Conservation (phyloP, 2,113 vertebrate species). For the Isichthys henryi region DNA sequence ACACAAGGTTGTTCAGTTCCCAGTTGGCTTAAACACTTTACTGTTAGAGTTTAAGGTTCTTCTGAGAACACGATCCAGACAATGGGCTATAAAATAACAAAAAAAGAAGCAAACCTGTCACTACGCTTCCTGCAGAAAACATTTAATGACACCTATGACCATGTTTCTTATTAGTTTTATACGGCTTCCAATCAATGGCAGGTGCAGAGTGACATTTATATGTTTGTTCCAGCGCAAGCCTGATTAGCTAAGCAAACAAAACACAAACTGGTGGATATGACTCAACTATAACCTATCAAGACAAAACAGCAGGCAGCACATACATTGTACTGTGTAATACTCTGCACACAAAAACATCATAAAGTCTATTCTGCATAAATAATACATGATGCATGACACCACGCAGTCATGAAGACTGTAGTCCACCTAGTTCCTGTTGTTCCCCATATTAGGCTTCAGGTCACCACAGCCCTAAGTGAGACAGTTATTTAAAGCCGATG, state of each 20-base stretch:
- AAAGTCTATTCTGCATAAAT: not conserved
- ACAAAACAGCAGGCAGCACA: not conserved
- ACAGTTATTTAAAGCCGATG: not conserved
- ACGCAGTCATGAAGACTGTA: not conserved
- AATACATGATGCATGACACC: not conserved
- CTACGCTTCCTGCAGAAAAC: not conserved
- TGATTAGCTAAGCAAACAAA: not conserved
- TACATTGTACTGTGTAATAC: not conserved
- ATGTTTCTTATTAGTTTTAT: not conserved
- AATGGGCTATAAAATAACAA: not conserved
- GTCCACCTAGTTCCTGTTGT: not conserved
- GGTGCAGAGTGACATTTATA: not conserved
- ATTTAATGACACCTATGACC: not conserved
- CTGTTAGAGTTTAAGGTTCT: not conserved
- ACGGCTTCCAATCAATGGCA: not conserved
- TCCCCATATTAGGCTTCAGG: not conserved
- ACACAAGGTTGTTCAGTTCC: not conserved
- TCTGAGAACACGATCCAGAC: not conserved
- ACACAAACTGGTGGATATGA: not conserved
- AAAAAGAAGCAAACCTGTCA: not conserved
- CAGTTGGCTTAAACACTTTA: not conserved
- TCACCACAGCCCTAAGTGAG: not conserved
- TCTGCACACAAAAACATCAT: not conserved
- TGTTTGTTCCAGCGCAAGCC: not conserved
- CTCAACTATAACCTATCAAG: not conserved